Evolutionary conservation across 1,140 invertebrate species (phyloP), one percentile per base, ranked within the genome.

Genomic region (Papilio polytes): DNA sequence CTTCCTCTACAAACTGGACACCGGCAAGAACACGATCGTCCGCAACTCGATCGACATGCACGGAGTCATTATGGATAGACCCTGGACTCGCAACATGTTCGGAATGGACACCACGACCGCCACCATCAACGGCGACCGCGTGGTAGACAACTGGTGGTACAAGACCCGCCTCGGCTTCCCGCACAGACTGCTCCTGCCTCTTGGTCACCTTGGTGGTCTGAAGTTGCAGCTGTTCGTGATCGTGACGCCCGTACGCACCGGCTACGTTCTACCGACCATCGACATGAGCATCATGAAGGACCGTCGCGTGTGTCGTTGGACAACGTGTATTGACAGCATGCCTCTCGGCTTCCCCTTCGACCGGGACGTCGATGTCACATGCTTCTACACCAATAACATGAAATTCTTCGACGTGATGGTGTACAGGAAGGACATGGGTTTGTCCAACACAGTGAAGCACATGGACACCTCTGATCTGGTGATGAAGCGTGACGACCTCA

Each of bases 271-370:
- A 81, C 97, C 97, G 2, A 87, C 83, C 31, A 81, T 95, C 12
- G 94, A 95, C 84, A 82, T 94, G 77, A 84, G 51, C 77, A 85
- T 90, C 41, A 95, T 94, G 91, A 92, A 91, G 85, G 90, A 93
- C 51, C 90, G 93, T 82, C 91, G 92, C 81, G 96, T 96, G 46
- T 95, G 96, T 78, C 90, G 94, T 59, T 94, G 96, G 81, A 95
- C 95, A 59, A 92, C 96, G 66, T 96, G 94, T 82, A 87, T 95
- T 51, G 96, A 96, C 88, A 89, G 93, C 20, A 89, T 95, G 85
- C 95, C 96, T 15, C 96, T 97, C 87, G 97, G 96, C 59, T 97
- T 96, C 94, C 97, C 97, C 63, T 96, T 97, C 93, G 97, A 97
- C 90, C 95, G 97, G 72, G 94, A 95, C 18, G 96, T 97, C 86